Evolutionary conservation across 2,113 vertebrate genomes (phyloP).

Genomic region (Megaleporinus macrocephalus): DNA sequence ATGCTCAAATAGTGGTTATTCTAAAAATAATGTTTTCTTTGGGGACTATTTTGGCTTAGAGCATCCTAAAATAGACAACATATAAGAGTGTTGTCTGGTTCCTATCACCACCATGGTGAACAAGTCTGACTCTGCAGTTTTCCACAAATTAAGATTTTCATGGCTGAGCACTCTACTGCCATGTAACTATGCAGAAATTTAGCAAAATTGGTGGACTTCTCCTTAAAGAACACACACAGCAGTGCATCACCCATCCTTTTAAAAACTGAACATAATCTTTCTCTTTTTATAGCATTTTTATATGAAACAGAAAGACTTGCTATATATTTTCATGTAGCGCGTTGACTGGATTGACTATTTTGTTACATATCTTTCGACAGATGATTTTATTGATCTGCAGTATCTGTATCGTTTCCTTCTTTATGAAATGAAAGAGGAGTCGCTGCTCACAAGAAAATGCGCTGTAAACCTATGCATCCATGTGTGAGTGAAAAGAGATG

Average conservation of each 20-base stretch:
- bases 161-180: too few relatives aligned
- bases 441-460: not conserved
- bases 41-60: too few relatives aligned
- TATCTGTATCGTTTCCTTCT: not conserved
- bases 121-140: too few relatives aligned
- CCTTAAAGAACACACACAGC: constrained; percentile 63
- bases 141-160: too few relatives aligned
- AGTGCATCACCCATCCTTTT: not conserved
- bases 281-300: constrained; percentile 53
- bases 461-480: not conserved
- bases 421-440: not conserved
- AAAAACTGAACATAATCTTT: not conserved
- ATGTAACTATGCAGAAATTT: too few relatives aligned
- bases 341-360: not conserved
- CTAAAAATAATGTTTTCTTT: too few relatives aligned
- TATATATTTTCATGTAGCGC: not conserved
- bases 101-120: too few relatives aligned
- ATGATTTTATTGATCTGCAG: constrained; percentile 11
- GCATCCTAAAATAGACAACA: too few relatives aligned
- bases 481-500: not conserved
- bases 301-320: constrained; percentile 17
- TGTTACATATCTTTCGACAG: constrained; percentile 6
- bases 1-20: too few relatives aligned
- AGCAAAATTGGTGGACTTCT: too few relatives aligned
- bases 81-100: too few relatives aligned